These are phyloP conservation scores for Drosophila gaucha DNA, from an alignment of 2,888 invertebrate species.

Conservation along the genomic window DNA sequence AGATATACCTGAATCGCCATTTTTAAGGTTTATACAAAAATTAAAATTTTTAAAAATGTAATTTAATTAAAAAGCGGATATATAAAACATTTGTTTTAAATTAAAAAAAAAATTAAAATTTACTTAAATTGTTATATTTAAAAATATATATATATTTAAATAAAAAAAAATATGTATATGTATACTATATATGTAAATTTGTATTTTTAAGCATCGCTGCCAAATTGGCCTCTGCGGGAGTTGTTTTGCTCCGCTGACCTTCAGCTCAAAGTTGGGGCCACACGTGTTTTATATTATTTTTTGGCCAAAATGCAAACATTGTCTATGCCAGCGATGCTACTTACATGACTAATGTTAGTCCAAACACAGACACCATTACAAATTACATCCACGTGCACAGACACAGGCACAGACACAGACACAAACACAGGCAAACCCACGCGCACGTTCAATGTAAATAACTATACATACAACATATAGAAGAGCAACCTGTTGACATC, in stretches of 20 bases:
- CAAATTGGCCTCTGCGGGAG: slow-evolving; percentile 5
- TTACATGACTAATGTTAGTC: slow-evolving; percentile 45
- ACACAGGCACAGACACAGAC: slow-evolving; percentile 6
- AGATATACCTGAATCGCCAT: too few relatives aligned
- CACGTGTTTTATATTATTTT: slow-evolving; percentile 34
- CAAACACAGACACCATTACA: slow-evolving; percentile 8
- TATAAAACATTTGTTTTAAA: neutral
- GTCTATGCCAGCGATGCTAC: slow-evolving; percentile 43
- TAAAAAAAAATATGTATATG: neutral
- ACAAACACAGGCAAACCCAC: slow-evolving; percentile 16
- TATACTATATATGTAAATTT: too few relatives aligned
- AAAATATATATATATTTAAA: too few relatives aligned
- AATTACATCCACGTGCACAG: slow-evolving; percentile 16
- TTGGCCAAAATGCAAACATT: slow-evolving; percentile 48
- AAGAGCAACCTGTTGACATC: slow-evolving; percentile 72
- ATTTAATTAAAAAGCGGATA: neutral
- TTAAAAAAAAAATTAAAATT: neutral
- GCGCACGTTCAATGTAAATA: slow-evolving; percentile 41
- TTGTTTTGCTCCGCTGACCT: slow-evolving; percentile 43
- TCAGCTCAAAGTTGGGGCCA: slow-evolving; percentile 37
- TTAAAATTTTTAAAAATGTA: neutral
- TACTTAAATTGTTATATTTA: too few relatives aligned
- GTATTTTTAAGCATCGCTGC: neutral
- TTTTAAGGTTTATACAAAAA: too few relatives aligned
- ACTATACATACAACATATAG: slow-evolving; percentile 1